A percentile compares a stretch with the other conserved stretches of the same genome.
Evolutionary conservation across 2,888 invertebrate genomes (phyloP).

Genomic region (Salticus scenicus): DNA sequence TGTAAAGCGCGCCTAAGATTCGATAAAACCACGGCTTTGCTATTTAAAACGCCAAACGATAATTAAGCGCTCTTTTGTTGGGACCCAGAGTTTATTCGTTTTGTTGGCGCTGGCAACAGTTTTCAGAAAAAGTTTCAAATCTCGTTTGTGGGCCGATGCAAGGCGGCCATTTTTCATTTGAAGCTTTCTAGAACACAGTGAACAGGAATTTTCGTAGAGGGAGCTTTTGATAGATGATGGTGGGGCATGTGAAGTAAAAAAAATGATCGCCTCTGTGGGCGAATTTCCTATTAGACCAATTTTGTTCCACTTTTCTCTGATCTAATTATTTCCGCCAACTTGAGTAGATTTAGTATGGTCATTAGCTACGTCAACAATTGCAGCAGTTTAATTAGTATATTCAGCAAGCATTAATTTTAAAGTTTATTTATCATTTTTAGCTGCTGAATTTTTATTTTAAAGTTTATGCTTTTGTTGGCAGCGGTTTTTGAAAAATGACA

Average conservation of each 20-base stretch:
- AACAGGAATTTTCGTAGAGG: conserved; percentile 64
- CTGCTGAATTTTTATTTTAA: conserved; percentile 11
- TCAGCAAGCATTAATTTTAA: conserved; percentile 51
- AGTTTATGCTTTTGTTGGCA: background rate
- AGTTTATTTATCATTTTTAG: conserved; percentile 49
- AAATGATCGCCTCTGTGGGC: conserved; percentile 22
- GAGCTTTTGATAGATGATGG: conserved; percentile 51
- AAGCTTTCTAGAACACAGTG: conserved; percentile 39
- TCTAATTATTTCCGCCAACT: conserved; percentile 60
- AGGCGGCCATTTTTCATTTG: conserved; percentile 55
- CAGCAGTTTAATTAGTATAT: conserved; percentile 53
- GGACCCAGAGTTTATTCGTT: conserved; percentile 37
- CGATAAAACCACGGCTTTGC: conserved; percentile 63
- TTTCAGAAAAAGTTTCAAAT: conserved; percentile 63
- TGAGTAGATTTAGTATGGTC: conserved; percentile 55
- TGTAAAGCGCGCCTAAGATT: conserved; percentile 58
- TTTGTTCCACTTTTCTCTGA: conserved; percentile 50
- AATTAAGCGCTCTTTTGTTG: conserved; percentile 66
- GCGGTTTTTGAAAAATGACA: conserved; percentile 2
- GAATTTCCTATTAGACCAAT: conserved; percentile 43
- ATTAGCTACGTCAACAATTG: conserved; percentile 65
- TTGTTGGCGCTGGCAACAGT: conserved; percentile 66
- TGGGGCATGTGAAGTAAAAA: conserved; percentile 41
- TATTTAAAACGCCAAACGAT: conserved; percentile 68
- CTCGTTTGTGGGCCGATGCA: conserved; percentile 42